These are phyloP conservation scores for Neoascia interrupta DNA, from an alignment of 2,888 invertebrate genomes.

Conservation along the genomic window DNA sequence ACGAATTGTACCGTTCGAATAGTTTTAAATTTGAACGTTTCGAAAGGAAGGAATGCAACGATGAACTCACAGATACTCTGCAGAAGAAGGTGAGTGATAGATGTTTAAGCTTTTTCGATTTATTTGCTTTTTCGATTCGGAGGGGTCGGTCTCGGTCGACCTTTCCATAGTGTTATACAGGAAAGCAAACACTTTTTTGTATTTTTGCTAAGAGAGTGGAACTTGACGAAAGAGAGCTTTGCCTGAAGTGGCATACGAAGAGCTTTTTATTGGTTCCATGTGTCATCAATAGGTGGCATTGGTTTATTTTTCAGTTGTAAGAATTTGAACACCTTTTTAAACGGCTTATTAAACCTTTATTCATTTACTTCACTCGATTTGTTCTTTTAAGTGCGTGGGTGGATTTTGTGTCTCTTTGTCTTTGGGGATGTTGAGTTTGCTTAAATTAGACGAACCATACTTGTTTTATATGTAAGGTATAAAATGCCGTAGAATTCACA, in stretches of 20 bases:
- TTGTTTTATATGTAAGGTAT: too few species aligned
- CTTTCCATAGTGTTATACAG: constrained; percentile 13
- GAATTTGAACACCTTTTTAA: too few species aligned
- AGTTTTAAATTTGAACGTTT: constrained; percentile 94
- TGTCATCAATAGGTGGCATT: constrained; percentile 26
- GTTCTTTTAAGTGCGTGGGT: too few species aligned
- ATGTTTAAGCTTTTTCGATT: constrained; percentile 19
- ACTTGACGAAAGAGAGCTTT: constrained; percentile 38
- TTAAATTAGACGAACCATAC: too few species aligned
- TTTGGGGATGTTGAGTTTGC: too few species aligned
- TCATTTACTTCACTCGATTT: too few species aligned
- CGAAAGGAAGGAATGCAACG: constrained; percentile 85
- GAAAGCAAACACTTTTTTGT: background rate
- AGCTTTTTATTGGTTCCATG: constrained; percentile 13
- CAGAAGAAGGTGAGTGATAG: constrained; percentile 85
- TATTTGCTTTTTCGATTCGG: background rate
- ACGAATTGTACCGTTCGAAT: constrained; percentile 91
- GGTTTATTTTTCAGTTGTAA: too few species aligned
- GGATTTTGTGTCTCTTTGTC: too few species aligned
- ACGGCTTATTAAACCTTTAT: too few species aligned
- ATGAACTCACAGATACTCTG: constrained; percentile 81
- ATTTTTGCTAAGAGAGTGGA: background rate
- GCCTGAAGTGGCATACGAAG: background rate
- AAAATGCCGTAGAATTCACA: too few species aligned
- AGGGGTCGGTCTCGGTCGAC: background rate